A percentile compares a stretch with the other conserved stretches of the same genome.
phyloP scores from a whole-genome alignment of 2,888 invertebrate genomes.

The Coecobrya sp. region DNA sequence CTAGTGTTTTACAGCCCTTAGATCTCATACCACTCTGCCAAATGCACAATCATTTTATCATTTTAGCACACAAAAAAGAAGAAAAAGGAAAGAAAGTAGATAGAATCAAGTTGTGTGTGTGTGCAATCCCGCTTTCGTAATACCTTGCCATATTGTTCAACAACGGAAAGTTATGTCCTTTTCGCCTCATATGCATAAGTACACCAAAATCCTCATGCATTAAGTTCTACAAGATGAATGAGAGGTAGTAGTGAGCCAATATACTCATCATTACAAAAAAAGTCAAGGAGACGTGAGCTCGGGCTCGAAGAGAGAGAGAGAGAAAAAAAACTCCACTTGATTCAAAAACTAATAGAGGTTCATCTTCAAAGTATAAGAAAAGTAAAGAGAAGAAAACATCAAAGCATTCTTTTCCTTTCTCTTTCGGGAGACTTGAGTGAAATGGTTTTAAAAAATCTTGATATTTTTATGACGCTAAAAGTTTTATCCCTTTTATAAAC shows the following conservation, averaged over 20 bases:
- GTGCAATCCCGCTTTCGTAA: neutral
- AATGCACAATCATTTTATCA: constrained; percentile 42
- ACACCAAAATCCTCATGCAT: neutral
- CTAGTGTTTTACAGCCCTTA: neutral
- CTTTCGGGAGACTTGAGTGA: neutral
- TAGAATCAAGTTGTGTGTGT: neutral
- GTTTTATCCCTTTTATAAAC: constrained; percentile 35
- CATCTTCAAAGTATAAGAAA: constrained; percentile 33
- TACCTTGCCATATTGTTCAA: constrained; percentile 39
- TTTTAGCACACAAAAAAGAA: neutral
- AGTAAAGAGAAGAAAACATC: constrained; percentile 4
- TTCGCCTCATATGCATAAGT: constrained; percentile 31
- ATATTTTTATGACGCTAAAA: constrained; percentile 30
- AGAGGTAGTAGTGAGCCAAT: neutral
- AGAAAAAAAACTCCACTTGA: constrained; percentile 10
- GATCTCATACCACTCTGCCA: neutral
- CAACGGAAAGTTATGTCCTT: constrained; percentile 48
- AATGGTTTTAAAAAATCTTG: constrained; percentile 34
- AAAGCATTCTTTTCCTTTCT: constrained; percentile 14
- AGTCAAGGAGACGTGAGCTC: constrained; percentile 2
- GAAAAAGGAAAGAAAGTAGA: neutral
- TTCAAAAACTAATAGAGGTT: constrained; percentile 56
- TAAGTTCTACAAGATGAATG: neutral
- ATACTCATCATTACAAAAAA: neutral
- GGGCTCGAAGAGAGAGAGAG: no score